Percentiles rank a stretch among this genome's conserved stretches.
Conservation (phyloP, 2,113 vertebrate genomes). For the Pongo pygmaeus region DNA sequence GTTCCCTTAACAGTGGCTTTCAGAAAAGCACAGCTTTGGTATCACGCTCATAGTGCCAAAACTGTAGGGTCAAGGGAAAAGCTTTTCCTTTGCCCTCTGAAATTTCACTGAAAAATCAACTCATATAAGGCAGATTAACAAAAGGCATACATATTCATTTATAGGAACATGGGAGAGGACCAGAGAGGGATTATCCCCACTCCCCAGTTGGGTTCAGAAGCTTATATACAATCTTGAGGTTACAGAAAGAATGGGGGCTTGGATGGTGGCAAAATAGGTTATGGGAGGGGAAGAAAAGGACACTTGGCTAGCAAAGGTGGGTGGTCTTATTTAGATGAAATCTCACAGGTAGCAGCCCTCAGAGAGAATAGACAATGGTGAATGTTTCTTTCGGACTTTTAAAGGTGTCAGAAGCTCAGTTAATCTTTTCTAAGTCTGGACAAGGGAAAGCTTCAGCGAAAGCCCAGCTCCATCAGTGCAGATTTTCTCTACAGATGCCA, state of each 20-base stretch:
- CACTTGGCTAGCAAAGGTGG: neutral
- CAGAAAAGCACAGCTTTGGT: neutral
- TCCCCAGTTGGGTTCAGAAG: neutral
- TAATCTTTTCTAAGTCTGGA: neutral
- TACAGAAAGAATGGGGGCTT: neutral
- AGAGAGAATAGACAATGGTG: neutral
- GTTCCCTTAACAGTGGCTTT: neutral
- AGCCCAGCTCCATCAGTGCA: neutral
- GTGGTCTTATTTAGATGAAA: neutral
- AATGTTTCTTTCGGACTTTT: neutral
- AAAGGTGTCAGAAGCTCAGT: neutral
- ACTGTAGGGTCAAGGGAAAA: neutral
- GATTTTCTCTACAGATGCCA: no score
- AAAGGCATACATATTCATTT: neutral
- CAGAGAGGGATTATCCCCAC: neutral
- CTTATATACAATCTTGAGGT: neutral
- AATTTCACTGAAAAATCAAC: neutral
- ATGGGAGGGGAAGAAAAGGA: neutral
- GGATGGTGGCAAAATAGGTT: neutral
- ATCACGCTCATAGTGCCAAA: no score
- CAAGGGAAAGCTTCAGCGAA: neutral
- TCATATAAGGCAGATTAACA: neutral
- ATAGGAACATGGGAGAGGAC: neutral
- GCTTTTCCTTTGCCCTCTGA: neutral
- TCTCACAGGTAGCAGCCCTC: neutral